Evolutionary conservation across 2,797 vertebrate species (phyloP), one percentile per base, ranked within the genome.

Genomic region (Paedocypris micromegethes): DNA sequence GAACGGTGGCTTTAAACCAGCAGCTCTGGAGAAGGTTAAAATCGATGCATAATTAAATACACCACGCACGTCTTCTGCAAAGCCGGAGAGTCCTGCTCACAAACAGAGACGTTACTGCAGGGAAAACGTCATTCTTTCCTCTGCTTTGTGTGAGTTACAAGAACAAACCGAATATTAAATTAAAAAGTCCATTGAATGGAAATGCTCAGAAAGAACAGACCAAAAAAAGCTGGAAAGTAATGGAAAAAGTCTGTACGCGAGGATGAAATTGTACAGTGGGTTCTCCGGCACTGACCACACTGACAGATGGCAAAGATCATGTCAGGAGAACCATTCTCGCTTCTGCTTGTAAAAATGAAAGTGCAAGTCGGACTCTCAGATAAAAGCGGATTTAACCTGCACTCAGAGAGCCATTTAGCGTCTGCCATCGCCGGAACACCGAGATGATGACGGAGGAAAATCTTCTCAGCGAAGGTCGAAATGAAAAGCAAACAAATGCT

Each of bases 271-370:
- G 57, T 68, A 58, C 63, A 64, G 65, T 68, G 53, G 50, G 48
- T 72, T 68, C 48, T 47, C 50, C 41, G 52, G 65, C 23, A 7
- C 48, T 67, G 72, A 63, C 66, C 69, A 49, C 54, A 23, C 72
- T 77, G 75, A 81, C 78, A 81, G 80, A 81, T 81, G 80, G 80
- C 50, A 49, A 61, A 60, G 64, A 76, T 63, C 59, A 72, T 60
- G 65, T 72, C 72, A 46, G 62, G 73, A 57, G 76, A 63, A 49
- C 75, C 69, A 72, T 76, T 80, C 74, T 80, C 74, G 72, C 72
- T 63, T 73, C 58, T 23, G n/a, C 72, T 68, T 73, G 77, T 81
- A 78, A 78, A 81, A 79, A 76, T 72, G 71, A 60, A 74, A 76
- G 62, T 64, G 58, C 58, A 44, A 68, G 63, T 72, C 67, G 59